Evolutionary conservation across 1,140 invertebrate species (phyloP).

Genomic region (Atopsyche davidsoni): DNA sequence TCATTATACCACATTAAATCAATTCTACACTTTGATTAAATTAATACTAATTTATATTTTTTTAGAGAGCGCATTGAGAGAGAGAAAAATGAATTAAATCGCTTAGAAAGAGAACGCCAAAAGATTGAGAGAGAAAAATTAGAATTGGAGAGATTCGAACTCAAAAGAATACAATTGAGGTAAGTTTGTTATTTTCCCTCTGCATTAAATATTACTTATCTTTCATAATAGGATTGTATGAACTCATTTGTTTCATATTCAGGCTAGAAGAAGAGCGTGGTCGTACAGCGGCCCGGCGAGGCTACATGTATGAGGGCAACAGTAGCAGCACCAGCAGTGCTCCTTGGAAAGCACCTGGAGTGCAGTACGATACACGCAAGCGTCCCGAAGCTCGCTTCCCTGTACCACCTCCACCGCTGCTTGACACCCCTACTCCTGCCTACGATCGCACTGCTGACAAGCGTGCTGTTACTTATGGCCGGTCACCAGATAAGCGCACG

Average conservation of each 20-base stretch:
- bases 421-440: conserved; percentile 37
- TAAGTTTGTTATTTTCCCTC: conserved; percentile 29
- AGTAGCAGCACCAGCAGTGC: conserved; percentile 35
- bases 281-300: conserved; percentile 23
- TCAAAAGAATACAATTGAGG: conserved; percentile 69
- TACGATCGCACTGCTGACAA: conserved; percentile 46
- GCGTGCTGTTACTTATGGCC: neutral
- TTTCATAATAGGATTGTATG: too few relatives aligned
- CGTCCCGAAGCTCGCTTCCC: conserved; percentile 43
- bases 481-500: neutral
- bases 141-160: conserved; percentile 73
- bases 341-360: conserved; percentile 33
- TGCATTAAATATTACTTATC: too few relatives aligned
- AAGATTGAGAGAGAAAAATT: conserved; percentile 75
- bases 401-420: conserved; percentile 41
- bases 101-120: conserved; percentile 74
- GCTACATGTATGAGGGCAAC: conserved; percentile 37
- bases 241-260: conserved; percentile 3
- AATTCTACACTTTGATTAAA: too few relatives aligned
- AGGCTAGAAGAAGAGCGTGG: conserved; percentile 43
- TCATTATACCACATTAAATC: too few relatives aligned
- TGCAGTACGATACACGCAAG: too few relatives aligned
- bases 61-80: conserved; percentile 56
- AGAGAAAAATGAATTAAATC: conserved; percentile 70
- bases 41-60: conserved; percentile 2